These are phyloP conservation scores for Listronotus oregonensis DNA, from an alignment of 1,140 invertebrate species.

Conservation along the genomic window DNA sequence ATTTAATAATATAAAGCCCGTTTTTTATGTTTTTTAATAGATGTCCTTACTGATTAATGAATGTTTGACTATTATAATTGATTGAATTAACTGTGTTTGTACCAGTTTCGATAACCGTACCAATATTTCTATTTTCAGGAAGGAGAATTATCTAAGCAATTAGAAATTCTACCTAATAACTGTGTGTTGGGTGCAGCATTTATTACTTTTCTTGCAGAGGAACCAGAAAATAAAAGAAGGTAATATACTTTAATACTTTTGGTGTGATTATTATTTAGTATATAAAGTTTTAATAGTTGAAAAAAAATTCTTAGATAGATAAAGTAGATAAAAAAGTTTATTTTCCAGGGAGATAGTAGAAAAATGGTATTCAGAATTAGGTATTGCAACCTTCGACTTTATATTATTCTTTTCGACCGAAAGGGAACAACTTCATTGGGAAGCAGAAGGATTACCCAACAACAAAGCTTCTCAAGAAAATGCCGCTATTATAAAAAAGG, in stretches of 20 bases:
- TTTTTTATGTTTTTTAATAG: neutral
- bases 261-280: too few relatives aligned
- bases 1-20: too few relatives aligned
- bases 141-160: constrained; percentile 64
- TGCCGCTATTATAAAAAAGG: constrained; percentile 71
- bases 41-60: too few relatives aligned
- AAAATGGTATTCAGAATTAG: constrained; percentile 32
- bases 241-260: constrained; percentile 39
- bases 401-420: constrained; percentile 75
- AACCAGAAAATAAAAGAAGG: constrained; percentile 70
- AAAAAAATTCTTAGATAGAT: neutral
- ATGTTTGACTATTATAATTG: too few relatives aligned
- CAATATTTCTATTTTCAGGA: constrained; percentile 52
- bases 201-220: constrained; percentile 73
- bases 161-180: constrained; percentile 66
- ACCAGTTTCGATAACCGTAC: neutral
- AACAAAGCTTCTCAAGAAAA: constrained; percentile 83
- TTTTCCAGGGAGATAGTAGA: constrained; percentile 51
- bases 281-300: too few relatives aligned
- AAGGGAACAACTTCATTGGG: constrained; percentile 84
- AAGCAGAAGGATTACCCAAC: constrained; percentile 80
- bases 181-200: constrained; percentile 77
- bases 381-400: constrained; percentile 64
- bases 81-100: too few relatives aligned
- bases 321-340: neutral